A percentile compares a stretch with the other conserved stretches of the same genome.
Conservation (phyloP, 2,113 vertebrate species). For the Spermophilus dauricus region DNA sequence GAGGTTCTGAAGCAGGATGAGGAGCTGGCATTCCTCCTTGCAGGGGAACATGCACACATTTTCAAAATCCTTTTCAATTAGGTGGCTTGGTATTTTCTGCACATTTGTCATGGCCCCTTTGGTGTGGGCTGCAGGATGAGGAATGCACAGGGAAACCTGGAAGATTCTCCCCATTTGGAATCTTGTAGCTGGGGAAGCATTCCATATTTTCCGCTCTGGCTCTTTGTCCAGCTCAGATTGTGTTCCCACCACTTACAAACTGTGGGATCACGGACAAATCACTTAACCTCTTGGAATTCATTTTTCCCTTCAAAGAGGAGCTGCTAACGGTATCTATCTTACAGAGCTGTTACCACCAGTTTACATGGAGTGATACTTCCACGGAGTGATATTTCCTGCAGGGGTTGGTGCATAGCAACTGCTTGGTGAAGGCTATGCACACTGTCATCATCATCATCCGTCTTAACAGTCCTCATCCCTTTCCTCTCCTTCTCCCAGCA, state of each 20-base stretch:
- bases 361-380: not conserved
- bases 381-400: accelerated
- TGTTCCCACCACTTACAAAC: not conserved
- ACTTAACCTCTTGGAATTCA: not conserved
- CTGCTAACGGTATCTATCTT: not conserved
- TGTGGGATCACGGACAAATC: not conserved
- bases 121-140: not conserved
- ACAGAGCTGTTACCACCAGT: not conserved
- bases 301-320: not conserved
- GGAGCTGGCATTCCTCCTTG: not conserved
- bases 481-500: not conserved
- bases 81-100: not conserved
- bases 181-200: not conserved
- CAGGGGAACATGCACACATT: not conserved
- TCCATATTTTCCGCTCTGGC: not conserved
- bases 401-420: accelerated
- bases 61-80: not conserved
- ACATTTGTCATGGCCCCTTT: accelerated
- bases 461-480: not conserved
- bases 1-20: conserved; percentile 41
- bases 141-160: accelerated
- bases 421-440: not conserved
- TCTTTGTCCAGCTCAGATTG: not conserved
- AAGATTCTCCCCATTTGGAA: too few relatives aligned
- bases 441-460: not conserved